Conservation (phyloP, 2,888 invertebrate species). For the Meteorus colon region DNA sequence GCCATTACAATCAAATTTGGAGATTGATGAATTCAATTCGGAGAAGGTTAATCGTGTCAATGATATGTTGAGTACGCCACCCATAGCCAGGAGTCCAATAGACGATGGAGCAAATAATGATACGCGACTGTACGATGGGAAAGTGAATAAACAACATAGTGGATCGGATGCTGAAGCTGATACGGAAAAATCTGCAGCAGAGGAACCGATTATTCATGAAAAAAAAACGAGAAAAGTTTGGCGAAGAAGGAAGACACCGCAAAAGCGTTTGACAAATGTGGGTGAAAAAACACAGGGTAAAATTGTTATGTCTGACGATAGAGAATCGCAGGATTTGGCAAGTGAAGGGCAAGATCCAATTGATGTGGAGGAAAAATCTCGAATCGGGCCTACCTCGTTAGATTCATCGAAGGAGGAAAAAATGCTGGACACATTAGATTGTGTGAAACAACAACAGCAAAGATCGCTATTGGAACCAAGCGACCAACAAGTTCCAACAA, state of each 20-base stretch:
- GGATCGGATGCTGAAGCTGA: conserved; percentile 72
- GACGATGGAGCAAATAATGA: conserved; percentile 46
- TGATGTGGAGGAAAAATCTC: conserved; percentile 49
- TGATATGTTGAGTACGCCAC: conserved; percentile 47
- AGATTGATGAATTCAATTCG: conserved; percentile 68
- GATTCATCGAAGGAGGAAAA: conserved; percentile 54
- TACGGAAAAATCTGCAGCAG: conserved; percentile 74
- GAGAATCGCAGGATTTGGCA: conserved; percentile 57
- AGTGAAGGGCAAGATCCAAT: conserved; percentile 52
- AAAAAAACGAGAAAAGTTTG: conserved; percentile 79
- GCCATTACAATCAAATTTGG: conserved; percentile 72
- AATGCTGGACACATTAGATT: conserved; percentile 62
- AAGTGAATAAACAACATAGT: conserved; percentile 54
- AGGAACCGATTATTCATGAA: conserved; percentile 75
- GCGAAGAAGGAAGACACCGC: conserved; percentile 79
- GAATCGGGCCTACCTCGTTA: conserved; percentile 48
- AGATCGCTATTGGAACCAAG: conserved; percentile 64
- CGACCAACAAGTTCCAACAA: conserved; percentile 65
- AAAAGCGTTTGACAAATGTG: conserved; percentile 63
- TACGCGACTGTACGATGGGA: conserved; percentile 42
- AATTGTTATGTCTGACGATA: conserved; percentile 58
- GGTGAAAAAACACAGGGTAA: conserved; percentile 56
- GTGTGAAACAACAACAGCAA: conserved; percentile 63
- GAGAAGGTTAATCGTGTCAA: conserved; percentile 52
- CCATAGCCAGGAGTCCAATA: conserved; percentile 43